These are phyloP conservation scores for Aspidapion aeneum DNA, from an alignment of 2,888 invertebrate species.

Conservation along the genomic window DNA sequence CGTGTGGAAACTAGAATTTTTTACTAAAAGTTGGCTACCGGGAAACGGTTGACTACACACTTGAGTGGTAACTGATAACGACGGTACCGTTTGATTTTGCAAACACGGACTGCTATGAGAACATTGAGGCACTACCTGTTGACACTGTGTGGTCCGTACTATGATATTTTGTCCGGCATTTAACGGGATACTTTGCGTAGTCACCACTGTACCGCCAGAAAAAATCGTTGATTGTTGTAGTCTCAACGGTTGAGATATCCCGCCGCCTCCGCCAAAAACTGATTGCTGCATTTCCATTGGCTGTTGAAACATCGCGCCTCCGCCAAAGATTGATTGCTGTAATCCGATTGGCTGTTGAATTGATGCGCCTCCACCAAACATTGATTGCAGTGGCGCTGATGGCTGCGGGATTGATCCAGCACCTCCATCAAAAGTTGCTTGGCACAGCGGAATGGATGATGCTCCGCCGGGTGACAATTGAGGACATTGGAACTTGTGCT, in stretches of 20 bases:
- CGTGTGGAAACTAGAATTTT: neutral
- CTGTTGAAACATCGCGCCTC: slow-evolving; percentile 22
- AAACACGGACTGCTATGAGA: neutral
- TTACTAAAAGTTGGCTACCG: neutral
- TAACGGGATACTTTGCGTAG: neutral
- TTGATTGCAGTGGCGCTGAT: neutral
- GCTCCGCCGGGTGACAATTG: slow-evolving; percentile 26
- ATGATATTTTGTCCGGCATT: neutral
- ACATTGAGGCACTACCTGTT: too few relatives aligned
- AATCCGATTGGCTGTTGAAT: slow-evolving; percentile 22
- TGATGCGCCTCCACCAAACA: slow-evolving; percentile 26
- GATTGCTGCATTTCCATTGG: neutral
- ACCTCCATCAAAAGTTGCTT: slow-evolving; percentile 33
- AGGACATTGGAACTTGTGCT: slow-evolving; percentile 56
- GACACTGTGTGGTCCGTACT: neutral
- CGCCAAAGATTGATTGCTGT: neutral
- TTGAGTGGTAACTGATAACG: too few relatives aligned
- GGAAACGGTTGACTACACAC: too few relatives aligned
- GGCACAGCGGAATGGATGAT: slow-evolving; percentile 33
- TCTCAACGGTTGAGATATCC: neutral
- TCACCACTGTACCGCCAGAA: too few relatives aligned
- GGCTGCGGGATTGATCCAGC: slow-evolving; percentile 21
- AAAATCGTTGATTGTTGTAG: too few relatives aligned
- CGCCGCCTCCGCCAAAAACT: neutral
- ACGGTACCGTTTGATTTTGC: neutral